Conservation (phyloP, 2,797 vertebrate species). For the Notoglanidium macrostoma region DNA sequence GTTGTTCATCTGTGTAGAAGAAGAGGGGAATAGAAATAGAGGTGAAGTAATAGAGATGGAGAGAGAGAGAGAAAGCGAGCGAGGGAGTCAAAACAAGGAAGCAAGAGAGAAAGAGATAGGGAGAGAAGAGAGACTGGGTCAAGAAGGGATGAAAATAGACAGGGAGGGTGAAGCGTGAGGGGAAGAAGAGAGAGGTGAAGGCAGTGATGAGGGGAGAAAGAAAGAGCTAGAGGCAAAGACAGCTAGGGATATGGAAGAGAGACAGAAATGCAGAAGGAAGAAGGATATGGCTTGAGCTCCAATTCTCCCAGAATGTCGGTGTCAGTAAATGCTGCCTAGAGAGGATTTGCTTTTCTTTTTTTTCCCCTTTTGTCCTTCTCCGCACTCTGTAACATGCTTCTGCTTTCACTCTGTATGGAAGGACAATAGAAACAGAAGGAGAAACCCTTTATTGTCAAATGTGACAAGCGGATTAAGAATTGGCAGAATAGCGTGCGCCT, state of each 20-base stretch:
- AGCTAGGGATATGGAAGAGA: background rate
- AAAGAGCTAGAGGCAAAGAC: background rate
- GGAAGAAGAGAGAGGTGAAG: background rate
- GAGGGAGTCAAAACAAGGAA: constrained; percentile 4
- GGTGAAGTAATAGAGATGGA: background rate
- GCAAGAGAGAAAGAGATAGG: background rate
- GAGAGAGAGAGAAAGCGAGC: background rate
- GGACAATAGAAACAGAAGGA: background rate
- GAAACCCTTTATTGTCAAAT: background rate
- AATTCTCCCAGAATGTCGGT: background rate
- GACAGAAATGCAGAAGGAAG: constrained; percentile 1
- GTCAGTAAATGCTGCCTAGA: constrained; percentile 5
- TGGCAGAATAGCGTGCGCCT: background rate
- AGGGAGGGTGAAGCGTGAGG: constrained; percentile 6
- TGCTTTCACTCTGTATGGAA: background rate
- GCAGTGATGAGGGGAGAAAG: background rate
- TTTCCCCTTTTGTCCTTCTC: background rate
- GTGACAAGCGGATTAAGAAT: background rate
- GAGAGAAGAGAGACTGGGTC: constrained; percentile 7
- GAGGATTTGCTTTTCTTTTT: background rate
- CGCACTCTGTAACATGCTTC: background rate
- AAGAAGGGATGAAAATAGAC: background rate
- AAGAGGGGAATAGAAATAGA: background rate
- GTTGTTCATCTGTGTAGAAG: background rate
- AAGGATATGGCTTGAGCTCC: constrained; percentile 10